Conservation (phyloP, 2,797 vertebrate species). For the Balearica regulorum region DNA sequence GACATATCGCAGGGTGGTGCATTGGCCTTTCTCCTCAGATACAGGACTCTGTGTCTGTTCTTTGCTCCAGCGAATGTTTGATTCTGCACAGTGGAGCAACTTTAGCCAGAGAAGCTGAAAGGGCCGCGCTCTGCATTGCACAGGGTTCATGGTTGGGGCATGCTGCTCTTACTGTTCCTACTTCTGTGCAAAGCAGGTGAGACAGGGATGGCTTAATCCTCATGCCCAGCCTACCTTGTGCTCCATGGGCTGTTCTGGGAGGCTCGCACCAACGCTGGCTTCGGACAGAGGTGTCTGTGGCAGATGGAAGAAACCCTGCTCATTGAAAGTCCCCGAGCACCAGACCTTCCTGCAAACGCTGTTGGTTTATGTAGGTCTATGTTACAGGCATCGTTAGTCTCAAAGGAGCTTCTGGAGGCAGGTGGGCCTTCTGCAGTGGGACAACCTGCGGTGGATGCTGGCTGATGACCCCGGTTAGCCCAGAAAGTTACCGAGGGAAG, state of each 20-base stretch:
- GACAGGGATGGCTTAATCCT: not conserved
- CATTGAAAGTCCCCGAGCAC: accelerated
- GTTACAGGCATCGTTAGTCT: accelerated
- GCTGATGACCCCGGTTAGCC: not conserved
- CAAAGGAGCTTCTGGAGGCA: not conserved
- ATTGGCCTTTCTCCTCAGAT: not conserved
- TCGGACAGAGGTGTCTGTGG: not conserved
- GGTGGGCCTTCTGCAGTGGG: not conserved
- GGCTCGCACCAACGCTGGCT: accelerated
- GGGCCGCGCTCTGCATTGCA: not conserved
- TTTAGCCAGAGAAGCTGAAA: not conserved
- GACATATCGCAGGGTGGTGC: not conserved
- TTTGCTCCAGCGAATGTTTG: not conserved
- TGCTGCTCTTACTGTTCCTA: not conserved
- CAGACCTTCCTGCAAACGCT: not conserved
- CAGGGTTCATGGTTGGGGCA: not conserved
- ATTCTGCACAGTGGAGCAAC: not conserved
- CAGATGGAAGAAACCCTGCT: not conserved
- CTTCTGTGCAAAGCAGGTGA: not conserved
- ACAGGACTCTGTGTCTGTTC: not conserved
- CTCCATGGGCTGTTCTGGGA: not conserved
- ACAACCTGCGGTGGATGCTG: accelerated
- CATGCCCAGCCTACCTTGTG: not conserved
- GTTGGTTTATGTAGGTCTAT: not conserved
- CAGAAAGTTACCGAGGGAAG: not conserved